Percentiles rank a stretch among this genome's conserved stretches.
Evolutionary conservation across 2,113 vertebrate species (phyloP).

Genomic region (Grus americana): DNA sequence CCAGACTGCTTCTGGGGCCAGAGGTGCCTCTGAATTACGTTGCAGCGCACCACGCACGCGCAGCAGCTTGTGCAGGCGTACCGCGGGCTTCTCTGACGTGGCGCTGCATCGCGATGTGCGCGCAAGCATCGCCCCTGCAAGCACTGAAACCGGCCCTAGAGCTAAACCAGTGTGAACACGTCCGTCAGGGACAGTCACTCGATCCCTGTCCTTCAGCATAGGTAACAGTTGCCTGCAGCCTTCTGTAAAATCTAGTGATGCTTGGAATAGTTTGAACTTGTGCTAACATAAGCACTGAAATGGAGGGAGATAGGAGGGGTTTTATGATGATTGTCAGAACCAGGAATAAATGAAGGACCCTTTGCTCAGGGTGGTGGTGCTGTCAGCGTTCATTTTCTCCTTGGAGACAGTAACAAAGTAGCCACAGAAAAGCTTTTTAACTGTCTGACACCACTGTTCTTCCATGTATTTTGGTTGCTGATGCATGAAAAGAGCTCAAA

Average conservation of each 20-base stretch:
- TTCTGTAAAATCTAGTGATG: background rate
- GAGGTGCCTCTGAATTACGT: background rate
- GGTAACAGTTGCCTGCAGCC: background rate
- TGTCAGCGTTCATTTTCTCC: background rate
- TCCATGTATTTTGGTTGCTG: background rate
- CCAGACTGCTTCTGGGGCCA: background rate
- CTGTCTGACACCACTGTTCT: background rate
- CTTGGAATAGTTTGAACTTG: background rate
- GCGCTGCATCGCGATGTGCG: fast-evolving
- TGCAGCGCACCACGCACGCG: fast-evolving
- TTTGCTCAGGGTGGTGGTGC: background rate
- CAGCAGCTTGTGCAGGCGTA: background rate
- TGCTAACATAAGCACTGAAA: background rate
- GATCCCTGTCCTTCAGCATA: background rate
- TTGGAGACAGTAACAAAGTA: background rate
- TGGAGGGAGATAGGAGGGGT: background rate
- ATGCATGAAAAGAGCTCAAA: background rate
- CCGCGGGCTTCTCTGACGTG: background rate
- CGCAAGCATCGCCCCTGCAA: background rate
- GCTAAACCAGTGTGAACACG: background rate
- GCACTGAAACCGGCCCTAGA: background rate
- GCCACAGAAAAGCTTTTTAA: constrained; percentile 9
- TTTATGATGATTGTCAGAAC: constrained; percentile 1
- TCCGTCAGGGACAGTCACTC: background rate
- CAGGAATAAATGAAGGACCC: background rate